Base-by-base conservation (phyloP, 2,888 invertebrate species). In the Steinernema scapterisci region DNA sequence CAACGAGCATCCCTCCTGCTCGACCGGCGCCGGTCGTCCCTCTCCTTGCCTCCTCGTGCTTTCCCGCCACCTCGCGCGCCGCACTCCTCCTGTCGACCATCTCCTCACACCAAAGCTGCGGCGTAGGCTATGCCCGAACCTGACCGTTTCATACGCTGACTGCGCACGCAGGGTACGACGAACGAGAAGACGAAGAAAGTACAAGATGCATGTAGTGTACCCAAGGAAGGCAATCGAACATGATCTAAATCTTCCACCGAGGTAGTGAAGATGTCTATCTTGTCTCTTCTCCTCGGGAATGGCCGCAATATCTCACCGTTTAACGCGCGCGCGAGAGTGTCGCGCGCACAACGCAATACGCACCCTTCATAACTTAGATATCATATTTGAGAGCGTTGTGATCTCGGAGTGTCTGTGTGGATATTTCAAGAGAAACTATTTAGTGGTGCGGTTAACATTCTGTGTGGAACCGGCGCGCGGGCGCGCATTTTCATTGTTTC, bases 281-380 rank as follows among this genome's bases (percentile, higher is more conserved):
- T 31, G 63, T 13, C 16, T 11, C 45, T 44, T 7, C 45, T 7
- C n/a, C n/a, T 13, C 38, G 63, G n/a, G 16, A 38, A 63, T 63
- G 63, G 63, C 63, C 63, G 63, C 63, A 63, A 63, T 63, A 63
- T 63, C 63, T 63, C 63, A 63, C 63, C 63, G 31, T 11, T 31
- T 6, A 6, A 9, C 9, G 38, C 9, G 38, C 38, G 3, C 63
- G 27, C 19, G 48, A 48, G 48, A 48, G 48, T n/a, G 19, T 11
- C 54, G 63, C 63, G 63, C 63, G 16, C 31, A 19, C 54, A 19
- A 63, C 27, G 31, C 38, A 16, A 63, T 25, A 25, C 1, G n/a
- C n/a, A 63, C 31, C 31, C 63, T 9, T 63, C 63, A 63, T 63
- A 63, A 63, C 63, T 31, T 63, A 13, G 6, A 31, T 13, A 63